Conservation (phyloP, 2,888 invertebrate species). For the Reticulitermes lucifugus region DNA sequence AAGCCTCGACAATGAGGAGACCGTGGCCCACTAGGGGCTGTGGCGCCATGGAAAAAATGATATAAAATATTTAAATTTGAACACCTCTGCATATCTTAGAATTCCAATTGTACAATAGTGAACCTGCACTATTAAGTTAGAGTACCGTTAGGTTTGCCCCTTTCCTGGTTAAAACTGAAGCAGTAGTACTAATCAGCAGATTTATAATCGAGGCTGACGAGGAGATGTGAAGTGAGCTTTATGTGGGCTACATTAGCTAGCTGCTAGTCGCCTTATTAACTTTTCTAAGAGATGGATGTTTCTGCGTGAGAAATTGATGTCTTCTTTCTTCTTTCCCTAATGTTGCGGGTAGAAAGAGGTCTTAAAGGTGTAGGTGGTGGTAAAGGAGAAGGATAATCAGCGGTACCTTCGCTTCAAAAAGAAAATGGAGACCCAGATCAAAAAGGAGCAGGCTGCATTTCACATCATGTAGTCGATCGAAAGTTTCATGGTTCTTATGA, state of each 20-base stretch:
- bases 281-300: conserved; percentile 28
- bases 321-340: conserved; percentile 1
- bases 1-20: no score
- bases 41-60: no score
- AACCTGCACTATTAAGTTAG: no score
- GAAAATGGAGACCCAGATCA: not conserved
- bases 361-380: not conserved
- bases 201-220: not conserved
- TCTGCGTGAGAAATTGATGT: conserved; percentile 22
- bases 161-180: no score
- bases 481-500: no score
- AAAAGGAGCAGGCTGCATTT: not conserved
- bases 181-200: not conserved
- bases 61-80: no score
- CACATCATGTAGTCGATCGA: no score
- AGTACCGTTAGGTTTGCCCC: no score
- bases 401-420: not conserved
- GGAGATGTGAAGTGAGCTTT: not conserved
- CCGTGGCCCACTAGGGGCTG: no score
- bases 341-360: conserved; percentile 15
- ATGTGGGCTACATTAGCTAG: not conserved
- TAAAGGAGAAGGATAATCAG: not conserved
- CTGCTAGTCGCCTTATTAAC: conserved; percentile 19
- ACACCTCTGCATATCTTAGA: no score
- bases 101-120: no score